phyloP scores from a whole-genome alignment of 2,888 invertebrate genomes.

The Matsumyia berberina region DNA sequence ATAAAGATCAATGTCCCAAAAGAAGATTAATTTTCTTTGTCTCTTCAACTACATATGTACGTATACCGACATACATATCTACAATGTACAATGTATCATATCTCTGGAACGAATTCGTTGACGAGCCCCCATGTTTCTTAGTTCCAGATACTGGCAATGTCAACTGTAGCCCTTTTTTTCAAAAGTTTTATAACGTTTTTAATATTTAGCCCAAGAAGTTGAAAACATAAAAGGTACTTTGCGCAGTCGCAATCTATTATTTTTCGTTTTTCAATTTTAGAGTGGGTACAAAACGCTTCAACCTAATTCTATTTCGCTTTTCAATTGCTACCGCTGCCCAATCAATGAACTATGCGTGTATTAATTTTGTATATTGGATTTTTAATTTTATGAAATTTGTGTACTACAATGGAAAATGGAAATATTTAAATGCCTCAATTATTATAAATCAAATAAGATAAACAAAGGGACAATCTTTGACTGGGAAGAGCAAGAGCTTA shows the following conservation, averaged over 20 bases:
- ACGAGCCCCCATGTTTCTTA: no score
- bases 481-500: not conserved
- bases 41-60: no score
- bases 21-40: no score
- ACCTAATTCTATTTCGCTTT: slow-evolving; percentile 4
- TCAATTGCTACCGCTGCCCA: slow-evolving; percentile 19
- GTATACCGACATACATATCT: no score
- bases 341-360: slow-evolving; percentile 31
- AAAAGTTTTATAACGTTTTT: slow-evolving; percentile 13
- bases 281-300: slow-evolving; percentile 14
- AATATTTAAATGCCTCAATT: slow-evolving; percentile 30
- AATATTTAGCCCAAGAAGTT: slow-evolving; percentile 7
- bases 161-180: not conserved
- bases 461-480: slow-evolving; percentile 14
- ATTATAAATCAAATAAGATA: slow-evolving; percentile 34
- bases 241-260: not conserved
- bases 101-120: no score
- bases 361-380: slow-evolving; percentile 1
- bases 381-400: no score
- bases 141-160: not conserved
- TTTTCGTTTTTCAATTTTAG: not conserved
- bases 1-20: no score
- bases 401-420: no score
- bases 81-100: no score
- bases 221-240: not conserved